Conservation (phyloP, 2,797 vertebrate species). For the Hypotaenidia philippensis region DNA sequence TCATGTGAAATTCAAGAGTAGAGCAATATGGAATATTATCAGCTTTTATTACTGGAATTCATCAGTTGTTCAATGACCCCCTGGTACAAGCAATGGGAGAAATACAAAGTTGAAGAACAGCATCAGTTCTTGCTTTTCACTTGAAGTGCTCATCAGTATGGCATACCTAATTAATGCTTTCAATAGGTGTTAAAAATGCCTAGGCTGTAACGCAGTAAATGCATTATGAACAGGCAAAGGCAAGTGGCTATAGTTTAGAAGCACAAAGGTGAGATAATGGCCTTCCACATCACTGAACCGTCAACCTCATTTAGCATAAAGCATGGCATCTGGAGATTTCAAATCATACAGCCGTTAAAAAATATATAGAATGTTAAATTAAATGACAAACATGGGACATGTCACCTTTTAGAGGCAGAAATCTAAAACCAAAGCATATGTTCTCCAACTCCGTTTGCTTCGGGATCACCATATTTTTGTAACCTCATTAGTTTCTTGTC, state of each 20-base stretch:
- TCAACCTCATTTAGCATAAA: constrained; percentile 86
- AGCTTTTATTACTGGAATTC: not conserved
- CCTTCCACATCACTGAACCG: constrained; percentile 85
- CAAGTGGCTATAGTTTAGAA: constrained; percentile 85
- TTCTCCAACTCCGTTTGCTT: constrained; percentile 29
- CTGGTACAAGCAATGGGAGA: not conserved
- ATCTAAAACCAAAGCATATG: constrained; percentile 61
- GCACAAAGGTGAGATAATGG: constrained; percentile 92
- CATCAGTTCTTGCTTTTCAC: constrained; percentile 36
- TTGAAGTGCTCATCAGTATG: constrained; percentile 73
- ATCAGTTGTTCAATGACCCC: not conserved
- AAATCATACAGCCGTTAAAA: constrained; percentile 80
- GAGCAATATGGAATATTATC: not conserved
- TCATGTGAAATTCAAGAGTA: not conserved
- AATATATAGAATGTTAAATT: constrained; percentile 80
- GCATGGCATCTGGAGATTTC: constrained; percentile 77
- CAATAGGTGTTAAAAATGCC: constrained; percentile 86
- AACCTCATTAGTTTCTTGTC: constrained; percentile 54
- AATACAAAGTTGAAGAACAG: not conserved
- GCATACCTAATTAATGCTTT: constrained; percentile 73
- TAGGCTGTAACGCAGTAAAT: constrained; percentile 80
- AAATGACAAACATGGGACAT: constrained; percentile 77
- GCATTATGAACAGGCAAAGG: constrained; percentile 86
- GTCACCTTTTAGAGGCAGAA: constrained; percentile 74
- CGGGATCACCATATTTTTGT: constrained; percentile 54